Evolutionary conservation across 2,113 vertebrate species (phyloP).

Genomic region (Ameiurus melas): DNA sequence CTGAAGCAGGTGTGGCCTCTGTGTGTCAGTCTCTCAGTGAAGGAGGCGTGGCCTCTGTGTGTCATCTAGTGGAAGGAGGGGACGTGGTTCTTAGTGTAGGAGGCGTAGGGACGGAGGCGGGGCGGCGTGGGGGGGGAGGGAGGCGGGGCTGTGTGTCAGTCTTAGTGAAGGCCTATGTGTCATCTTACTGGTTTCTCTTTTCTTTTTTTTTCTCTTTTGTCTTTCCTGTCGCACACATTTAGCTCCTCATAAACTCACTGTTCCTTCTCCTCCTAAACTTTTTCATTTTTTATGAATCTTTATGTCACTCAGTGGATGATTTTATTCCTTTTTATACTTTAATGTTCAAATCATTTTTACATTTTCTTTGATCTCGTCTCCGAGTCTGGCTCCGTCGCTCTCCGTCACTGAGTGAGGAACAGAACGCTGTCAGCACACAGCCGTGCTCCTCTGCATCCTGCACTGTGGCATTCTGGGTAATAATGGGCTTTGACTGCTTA

Average conservation of each 20-base stretch:
- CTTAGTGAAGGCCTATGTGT: background rate
- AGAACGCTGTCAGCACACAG: constrained; percentile 38
- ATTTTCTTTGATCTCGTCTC: background rate
- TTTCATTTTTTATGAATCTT: background rate
- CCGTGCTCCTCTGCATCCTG: constrained; percentile 31
- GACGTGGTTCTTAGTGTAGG: too few species aligned
- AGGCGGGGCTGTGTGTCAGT: background rate
- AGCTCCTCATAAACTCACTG: background rate
- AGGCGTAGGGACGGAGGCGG: too few species aligned
- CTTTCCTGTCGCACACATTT: background rate
- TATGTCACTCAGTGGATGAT: background rate
- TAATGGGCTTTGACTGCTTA: constrained; percentile 51
- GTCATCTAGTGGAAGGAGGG: too few species aligned
- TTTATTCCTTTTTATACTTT: background rate
- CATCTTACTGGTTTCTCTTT: background rate
- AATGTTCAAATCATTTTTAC: background rate
- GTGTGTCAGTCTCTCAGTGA: too few species aligned
- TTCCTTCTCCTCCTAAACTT: background rate
- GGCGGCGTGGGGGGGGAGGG: too few species aligned
- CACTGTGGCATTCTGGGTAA: constrained; percentile 47
- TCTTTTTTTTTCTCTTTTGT: background rate
- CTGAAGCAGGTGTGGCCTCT: too few species aligned
- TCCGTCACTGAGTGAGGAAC: background rate
- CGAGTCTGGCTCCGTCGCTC: background rate
- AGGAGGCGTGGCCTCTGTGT: too few species aligned